Percentiles rank a stretch among this genome's conserved stretches.
These are phyloP conservation scores for Pseudochaenichthys georgianus DNA, from an alignment of 2,797 vertebrate genomes.

Conservation along the genomic window DNA sequence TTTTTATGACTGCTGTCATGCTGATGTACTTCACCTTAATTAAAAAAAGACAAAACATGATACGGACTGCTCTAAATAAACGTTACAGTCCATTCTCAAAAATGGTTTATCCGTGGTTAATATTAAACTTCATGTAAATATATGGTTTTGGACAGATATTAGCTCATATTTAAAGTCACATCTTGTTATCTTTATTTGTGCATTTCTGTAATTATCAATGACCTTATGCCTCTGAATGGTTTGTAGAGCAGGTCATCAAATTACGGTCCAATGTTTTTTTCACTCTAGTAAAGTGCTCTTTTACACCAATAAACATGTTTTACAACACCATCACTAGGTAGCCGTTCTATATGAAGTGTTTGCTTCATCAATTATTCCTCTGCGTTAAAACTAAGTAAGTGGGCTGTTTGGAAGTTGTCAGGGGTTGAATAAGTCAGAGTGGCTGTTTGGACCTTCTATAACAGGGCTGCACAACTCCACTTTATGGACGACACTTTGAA, in stretches of 20 bases:
- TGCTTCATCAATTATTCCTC: conserved; percentile 61
- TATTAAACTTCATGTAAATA: background rate
- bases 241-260: conserved; percentile 32
- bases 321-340: conserved; percentile 60
- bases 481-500: conserved; percentile 27
- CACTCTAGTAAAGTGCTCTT: conserved; percentile 32
- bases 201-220: conserved; percentile 13
- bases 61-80: background rate
- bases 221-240: conserved; percentile 20
- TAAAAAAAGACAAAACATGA: conserved; percentile 25
- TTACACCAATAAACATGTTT: conserved; percentile 47
- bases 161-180: conserved; percentile 5
- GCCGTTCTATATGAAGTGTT: conserved; percentile 78
- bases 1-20: conserved; percentile 19
- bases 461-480: conserved; percentile 70
- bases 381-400: conserved; percentile 39
- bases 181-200: conserved; percentile 21
- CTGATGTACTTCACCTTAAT: conserved; percentile 27
- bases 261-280: conserved; percentile 26
- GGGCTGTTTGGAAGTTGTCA: conserved; percentile 55
- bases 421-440: conserved; percentile 42
- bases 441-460: conserved; percentile 26
- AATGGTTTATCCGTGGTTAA: background rate
- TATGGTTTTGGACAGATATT: background rate
- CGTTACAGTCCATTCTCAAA: conserved; percentile 2